These are phyloP conservation scores for Magallana gigas DNA, from an alignment of 1,140 invertebrate genomes.

Conservation along the genomic window DNA sequence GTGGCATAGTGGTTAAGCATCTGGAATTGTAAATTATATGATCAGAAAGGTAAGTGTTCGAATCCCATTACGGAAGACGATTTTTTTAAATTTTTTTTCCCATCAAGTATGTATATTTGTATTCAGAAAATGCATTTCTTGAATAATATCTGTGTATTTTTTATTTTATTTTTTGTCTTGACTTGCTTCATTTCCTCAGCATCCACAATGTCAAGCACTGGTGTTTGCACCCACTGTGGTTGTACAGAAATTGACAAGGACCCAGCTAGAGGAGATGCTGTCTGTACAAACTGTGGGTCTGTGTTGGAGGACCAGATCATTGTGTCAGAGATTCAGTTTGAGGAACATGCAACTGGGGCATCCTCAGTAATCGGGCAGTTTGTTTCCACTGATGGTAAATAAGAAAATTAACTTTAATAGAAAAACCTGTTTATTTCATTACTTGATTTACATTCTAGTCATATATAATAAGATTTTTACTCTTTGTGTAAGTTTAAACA, in stretches of 20 bases:
- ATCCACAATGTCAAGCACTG: conserved; percentile 70
- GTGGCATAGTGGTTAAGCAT: background rate
- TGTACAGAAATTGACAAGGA: conserved; percentile 97
- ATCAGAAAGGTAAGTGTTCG: background rate
- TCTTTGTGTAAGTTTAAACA: no score
- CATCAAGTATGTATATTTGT: background rate
- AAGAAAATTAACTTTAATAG: background rate
- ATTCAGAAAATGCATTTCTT: no score
- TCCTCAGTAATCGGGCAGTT: conserved; percentile 94
- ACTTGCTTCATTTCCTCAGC: background rate
- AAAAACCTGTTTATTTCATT: no score
- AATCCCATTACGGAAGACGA: background rate
- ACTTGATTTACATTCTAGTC: no score
- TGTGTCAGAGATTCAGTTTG: conserved; percentile 97
- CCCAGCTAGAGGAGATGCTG: conserved; percentile 93
- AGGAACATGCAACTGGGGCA: conserved; percentile 93
- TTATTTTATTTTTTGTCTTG: background rate
- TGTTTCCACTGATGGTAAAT: conserved; percentile 91
- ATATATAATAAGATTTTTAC: no score
- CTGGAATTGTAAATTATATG: background rate
- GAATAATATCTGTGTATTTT: no score
- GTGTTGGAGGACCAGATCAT: conserved; percentile 98
- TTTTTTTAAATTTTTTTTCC: background rate
- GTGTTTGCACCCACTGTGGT: conserved; percentile 92
- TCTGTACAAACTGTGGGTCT: conserved; percentile 96